Base-by-base conservation (phyloP, 2,113 vertebrate species). In the Phodopus roborovskii region DNA sequence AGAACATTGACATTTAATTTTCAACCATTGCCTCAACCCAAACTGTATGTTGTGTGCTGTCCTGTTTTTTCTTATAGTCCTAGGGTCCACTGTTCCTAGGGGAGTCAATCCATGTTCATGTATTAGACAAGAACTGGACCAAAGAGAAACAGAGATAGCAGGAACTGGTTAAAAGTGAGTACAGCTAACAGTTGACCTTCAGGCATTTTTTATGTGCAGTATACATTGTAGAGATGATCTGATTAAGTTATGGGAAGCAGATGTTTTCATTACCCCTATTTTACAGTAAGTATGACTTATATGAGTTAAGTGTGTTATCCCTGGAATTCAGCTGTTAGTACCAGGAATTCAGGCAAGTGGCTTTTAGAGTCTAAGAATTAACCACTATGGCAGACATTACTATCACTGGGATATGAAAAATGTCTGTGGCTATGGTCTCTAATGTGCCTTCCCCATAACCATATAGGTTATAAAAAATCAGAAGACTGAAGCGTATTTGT, bases 11-110 rank as follows among this genome's bases (percentile, higher is more conserved):
- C 36, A 24, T 79, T 79, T 30, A 70, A 15, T 2, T 36, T 3
- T 50, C 12, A 30, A 28, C 68, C 42, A 33, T 17, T 75, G 8
- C 30, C n/a, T 92, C n/a, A 50, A 33, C 10, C 58, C 50, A 26
- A 42, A 50, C 12, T 33, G 0, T 39, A 33, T 6, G 22, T 1
- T 48, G 0, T 28, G 17, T 4, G 36, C 26, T 70, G 33, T 7
- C 17, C 28, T 16, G 4, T 36, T 78, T 92, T 11, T 26, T 11
- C 17, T 15, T 1, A 30, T 5, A n/a, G 1, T 1, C 6, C 53
- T 77, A 22, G 70, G 8, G 15, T 8, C 17, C 64, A 1, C 10
- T 39, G 16, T 62, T 75, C 36, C 58, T 60, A 71, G 9, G 66
- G 22, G 0, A 92, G 7, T 4, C 17, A 92, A 30, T 30, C 22